Conservation (phyloP, 2,113 vertebrate species). For the Cebus imitator region DNA sequence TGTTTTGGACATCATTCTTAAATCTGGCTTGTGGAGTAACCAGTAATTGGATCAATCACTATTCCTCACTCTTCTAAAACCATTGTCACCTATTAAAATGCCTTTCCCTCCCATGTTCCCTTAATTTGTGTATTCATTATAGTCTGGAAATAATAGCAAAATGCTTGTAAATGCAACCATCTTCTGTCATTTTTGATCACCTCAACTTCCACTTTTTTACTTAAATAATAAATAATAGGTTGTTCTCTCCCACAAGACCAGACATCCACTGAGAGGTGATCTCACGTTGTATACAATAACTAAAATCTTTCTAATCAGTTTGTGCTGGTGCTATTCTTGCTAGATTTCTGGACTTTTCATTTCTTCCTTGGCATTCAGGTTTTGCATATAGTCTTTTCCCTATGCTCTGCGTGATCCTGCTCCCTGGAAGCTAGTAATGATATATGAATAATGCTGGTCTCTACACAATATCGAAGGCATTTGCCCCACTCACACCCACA, state of each 20-base stretch:
- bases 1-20: not conserved
- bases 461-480: not conserved
- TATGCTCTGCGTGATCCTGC: not conserved
- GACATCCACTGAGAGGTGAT: not conserved
- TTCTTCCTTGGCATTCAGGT: not conserved
- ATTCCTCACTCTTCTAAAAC: not conserved
- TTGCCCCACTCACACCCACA: not conserved
- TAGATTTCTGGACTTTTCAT: not conserved
- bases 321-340: not conserved
- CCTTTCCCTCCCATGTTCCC: not conserved
- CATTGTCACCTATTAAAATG: not conserved
- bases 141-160: not conserved
- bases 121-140: not conserved
- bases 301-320: not conserved
- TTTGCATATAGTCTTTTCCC: not conserved
- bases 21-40: not conserved
- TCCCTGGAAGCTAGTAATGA: not conserved
- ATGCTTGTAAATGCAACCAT: not conserved
- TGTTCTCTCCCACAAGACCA: not conserved
- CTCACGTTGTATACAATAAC: not conserved
- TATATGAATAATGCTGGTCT: not conserved
- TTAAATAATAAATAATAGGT: not conserved
- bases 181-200: not conserved
- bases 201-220: slow-evolving; percentile 8
- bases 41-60: not conserved